Percentiles rank a stretch among this genome's conserved stretches.
phyloP scores from a whole-genome alignment of 1,140 invertebrate species.

The Aphelenchoides fujianensis region DNA sequence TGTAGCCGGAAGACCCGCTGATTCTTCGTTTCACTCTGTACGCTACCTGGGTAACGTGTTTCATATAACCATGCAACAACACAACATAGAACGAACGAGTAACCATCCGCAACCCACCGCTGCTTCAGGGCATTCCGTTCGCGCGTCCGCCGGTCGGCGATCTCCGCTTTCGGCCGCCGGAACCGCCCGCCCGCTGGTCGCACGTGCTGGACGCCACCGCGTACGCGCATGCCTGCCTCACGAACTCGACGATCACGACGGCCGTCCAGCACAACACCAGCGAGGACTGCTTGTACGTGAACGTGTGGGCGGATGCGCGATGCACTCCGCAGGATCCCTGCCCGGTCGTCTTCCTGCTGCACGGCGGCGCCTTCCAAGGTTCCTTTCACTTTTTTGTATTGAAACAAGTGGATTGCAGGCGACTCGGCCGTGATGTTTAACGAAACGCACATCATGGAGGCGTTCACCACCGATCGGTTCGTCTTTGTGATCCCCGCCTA shows the following conservation, averaged over 20 bases:
- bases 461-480: slow-evolving; percentile 53
- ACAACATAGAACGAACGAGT: too few species aligned
- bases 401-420: too few species aligned
- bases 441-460: slow-evolving; percentile 39
- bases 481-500: slow-evolving; percentile 63
- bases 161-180: slow-evolving; percentile 81
- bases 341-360: slow-evolving; percentile 53
- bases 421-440: slow-evolving; percentile 54
- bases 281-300: slow-evolving; percentile 52
- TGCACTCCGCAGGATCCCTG: slow-evolving; percentile 31
- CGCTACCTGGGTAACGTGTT: too few species aligned
- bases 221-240: slow-evolving; percentile 67
- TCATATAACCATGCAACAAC: too few species aligned
- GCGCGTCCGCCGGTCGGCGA: slow-evolving; percentile 85
- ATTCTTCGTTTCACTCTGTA: too few species aligned
- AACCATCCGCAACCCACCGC: too few species aligned
- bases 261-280: slow-evolving; percentile 39
- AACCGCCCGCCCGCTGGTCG: slow-evolving; percentile 78
- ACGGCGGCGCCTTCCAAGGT: slow-evolving; percentile 27
- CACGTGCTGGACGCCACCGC: slow-evolving; percentile 72
- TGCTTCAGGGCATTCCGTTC: slow-evolving; percentile 69
- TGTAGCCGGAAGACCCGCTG: too few species aligned
- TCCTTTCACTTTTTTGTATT: slow-evolving; percentile 32
- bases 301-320: slow-evolving; percentile 37
- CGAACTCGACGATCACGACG: slow-evolving; percentile 40